Base-by-base conservation (phyloP, 2,888 invertebrate species). In the Mimumesa dahlbomi region DNA sequence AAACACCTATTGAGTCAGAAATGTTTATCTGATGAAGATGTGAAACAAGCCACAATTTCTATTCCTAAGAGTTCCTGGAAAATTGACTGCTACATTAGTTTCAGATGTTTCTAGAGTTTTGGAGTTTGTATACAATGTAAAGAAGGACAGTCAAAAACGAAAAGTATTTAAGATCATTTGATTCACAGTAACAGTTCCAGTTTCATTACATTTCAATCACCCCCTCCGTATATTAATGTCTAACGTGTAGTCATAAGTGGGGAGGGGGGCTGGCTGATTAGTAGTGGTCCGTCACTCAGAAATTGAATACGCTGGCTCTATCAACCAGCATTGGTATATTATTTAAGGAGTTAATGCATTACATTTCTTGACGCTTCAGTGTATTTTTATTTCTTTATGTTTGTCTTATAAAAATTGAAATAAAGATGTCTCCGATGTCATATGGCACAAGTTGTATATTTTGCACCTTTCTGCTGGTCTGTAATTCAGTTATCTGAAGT, bases 381-480 rank as follows among this genome's bases (percentile, higher is more conserved):
- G 86, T 86, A 82, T 84, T 85, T 85, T 86, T 82, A 85, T 85
- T 87, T 85, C 84, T 86, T 86, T 85, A 85, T 87, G 84, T 85
- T 86, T 85, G 82, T 84, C 82, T 85, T 83, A 84, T 71, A 79
- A 79, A 82, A 83, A 77, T 75, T 63, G 72, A 70, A 81, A 82
- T 79, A 81, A 79, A 82, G 77, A 80, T 84, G 77, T 83, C 78
- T 84, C 80, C 77, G 82, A 82, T 83, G 82, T 84, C 83, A 80
- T 57, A 79, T 75, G 66, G 54, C 72, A 78, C 74, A 78, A 75
- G 75, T 81, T 81, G 81, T 83, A 75, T 82, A 79, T 80, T 77
- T 77, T 74, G 73, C 69, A 81, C 82, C 83, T 81, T 58, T 82
- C 74, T 73, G 71, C 45, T 42, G 43, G 43, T 25, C 19, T 31